Base-by-base conservation (phyloP, 2,888 invertebrate species). In the Malthinus seriepunctatus region DNA sequence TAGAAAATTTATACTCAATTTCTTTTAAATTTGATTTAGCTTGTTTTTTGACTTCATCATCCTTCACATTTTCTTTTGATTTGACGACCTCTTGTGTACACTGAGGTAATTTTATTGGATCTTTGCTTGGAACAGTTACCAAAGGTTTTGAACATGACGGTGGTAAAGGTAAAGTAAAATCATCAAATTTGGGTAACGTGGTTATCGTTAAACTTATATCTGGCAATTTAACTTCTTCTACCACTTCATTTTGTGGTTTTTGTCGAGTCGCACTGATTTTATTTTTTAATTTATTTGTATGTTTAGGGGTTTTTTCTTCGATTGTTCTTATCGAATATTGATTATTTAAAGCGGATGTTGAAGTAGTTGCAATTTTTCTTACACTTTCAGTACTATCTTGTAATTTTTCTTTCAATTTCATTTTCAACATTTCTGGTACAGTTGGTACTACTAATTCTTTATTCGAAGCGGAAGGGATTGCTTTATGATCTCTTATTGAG, bases 301-400 rank as follows among this genome's bases (percentile, higher is more conserved):
- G 77, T 61, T 78, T 80, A 9, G 73, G 62, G 63, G 57, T 33
- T 32, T 57, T 42, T 10, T 67, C 65, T 39, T 69, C 67, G 14
- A 56, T 58, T 8, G 59, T 63, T 48, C 60, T 49, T 35, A 77
- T 74, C 71, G 69, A 69, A 72, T 71, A 74, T 69, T 75, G 60
- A 51, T 66, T 67, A 69, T 77, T 67, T 68, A 76, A 39, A 65
- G 76, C 66, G 66, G 80, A 80, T 78, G 82, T 83, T 38, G 83
- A 82, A 1, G 81, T 81, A 1, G 81, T 82, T 10, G 86, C 83
- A 46, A 87, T 82, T 71, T 85, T 84, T 33, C 88, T 79, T 8
- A 86, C 87, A 7, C 82, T 80, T 56, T 82, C 83, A 0, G 88
- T 87, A 5, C 84, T 81, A 67, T 82, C 83, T 67, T 86, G 86